Evolutionary conservation across 2,797 vertebrate genomes (phyloP).

Genomic region (Oreortyx pictus): DNA sequence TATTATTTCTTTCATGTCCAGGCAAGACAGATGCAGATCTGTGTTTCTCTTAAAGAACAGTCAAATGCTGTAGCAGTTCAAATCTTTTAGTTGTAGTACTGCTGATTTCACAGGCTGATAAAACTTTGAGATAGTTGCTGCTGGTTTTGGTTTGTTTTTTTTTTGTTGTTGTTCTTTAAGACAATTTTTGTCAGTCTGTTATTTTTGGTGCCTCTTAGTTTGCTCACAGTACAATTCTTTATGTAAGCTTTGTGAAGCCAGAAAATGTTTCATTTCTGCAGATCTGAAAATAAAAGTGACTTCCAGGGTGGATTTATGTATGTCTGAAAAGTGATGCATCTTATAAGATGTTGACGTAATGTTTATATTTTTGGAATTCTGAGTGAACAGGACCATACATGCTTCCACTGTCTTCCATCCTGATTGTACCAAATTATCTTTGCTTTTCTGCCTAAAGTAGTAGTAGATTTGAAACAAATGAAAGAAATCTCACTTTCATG

Average conservation of each 20-base stretch:
- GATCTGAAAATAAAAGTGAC: neutral
- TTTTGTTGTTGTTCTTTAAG: neutral
- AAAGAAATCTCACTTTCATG: neutral
- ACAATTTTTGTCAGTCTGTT: neutral
- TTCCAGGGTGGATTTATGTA: neutral
- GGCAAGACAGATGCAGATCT: neutral
- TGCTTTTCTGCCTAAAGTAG: neutral
- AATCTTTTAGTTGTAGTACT: neutral
- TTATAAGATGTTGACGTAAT: neutral
- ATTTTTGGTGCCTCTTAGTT: neutral
- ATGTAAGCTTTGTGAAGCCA: neutral
- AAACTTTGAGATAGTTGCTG: neutral
- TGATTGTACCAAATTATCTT: neutral
- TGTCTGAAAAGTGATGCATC: neutral
- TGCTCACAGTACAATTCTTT: neutral
- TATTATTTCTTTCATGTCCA: neutral
- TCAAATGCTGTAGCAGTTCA: neutral
- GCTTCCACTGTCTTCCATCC: neutral
- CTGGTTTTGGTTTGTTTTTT: neutral
- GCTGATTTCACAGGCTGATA: neutral
- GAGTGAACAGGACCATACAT: neutral
- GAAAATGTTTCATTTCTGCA: neutral
- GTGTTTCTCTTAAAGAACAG: neutral
- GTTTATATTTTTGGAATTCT: neutral
- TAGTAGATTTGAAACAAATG: neutral